A percentile compares a stretch with the other conserved stretches of the same genome.
Conservation (phyloP, 2,797 vertebrate species). For the Pangasius macronema region DNA sequence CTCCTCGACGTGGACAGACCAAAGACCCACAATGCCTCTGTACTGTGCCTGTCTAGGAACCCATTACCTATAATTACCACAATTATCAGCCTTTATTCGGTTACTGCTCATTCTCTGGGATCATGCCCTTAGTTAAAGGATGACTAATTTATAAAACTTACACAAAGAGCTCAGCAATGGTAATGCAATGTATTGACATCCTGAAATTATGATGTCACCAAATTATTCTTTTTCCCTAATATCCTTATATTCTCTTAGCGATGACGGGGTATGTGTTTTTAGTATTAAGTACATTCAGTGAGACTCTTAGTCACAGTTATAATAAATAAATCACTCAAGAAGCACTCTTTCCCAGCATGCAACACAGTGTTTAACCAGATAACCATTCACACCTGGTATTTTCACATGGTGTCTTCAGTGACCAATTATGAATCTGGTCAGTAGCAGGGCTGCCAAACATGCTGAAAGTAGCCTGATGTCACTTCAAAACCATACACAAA, state of each 20-base stretch:
- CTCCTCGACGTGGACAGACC: conserved; percentile 46
- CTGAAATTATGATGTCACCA: not conserved
- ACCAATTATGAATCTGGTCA: not conserved
- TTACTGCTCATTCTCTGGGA: conserved; percentile 7
- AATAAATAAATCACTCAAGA: not conserved
- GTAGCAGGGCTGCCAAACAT: not conserved
- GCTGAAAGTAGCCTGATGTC: not conserved
- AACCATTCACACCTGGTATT: not conserved
- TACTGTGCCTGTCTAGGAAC: not conserved
- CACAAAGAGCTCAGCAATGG: not conserved
- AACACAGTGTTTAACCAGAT: not conserved
- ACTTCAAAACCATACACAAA: not conserved
- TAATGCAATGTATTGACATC: not conserved
- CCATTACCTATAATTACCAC: conserved; percentile 31
- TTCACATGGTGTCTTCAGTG: not conserved
- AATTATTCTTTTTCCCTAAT: not conserved
- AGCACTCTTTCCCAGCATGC: not conserved
- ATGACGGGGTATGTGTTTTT: not conserved
- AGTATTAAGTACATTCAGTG: not conserved
- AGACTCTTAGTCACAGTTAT: not conserved
- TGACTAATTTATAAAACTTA: conserved; percentile 32
- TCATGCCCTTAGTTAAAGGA: not conserved
- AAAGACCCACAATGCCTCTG: conserved; percentile 32
- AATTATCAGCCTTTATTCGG: conserved; percentile 32
- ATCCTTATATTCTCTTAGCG: not conserved